Base-by-base conservation (phyloP, 1,140 invertebrate species). In the Eumeta japonica region DNA sequence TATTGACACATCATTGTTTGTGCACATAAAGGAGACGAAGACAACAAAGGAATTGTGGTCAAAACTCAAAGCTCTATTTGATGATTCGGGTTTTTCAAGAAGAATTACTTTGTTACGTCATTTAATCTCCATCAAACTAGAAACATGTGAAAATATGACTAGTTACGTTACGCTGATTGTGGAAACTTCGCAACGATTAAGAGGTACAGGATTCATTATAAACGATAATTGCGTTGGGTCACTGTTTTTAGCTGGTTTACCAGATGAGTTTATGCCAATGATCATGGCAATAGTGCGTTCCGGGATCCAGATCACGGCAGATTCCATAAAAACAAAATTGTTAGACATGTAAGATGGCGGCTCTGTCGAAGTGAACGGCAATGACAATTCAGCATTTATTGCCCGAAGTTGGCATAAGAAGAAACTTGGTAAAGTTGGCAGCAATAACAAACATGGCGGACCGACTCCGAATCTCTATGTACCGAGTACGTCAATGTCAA, bases 231-330 rank as follows among this genome's bases (percentile, higher is more conserved):
- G 56, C 50, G 30, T 62, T 16, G 58, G 56, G 2, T 59, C 58
- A 5, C 41, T 70, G 13, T 34, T 64, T 28, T 43, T 66, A 14
- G 58, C 62, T 1, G 60, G 62, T 30, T 49, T 68, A 40, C 53
- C 58, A 10, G 58, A 62, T 17, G 19, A 52, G 28, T 71, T 55
- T 40, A 41, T 44, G 40, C 58, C 68, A 1, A 70, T 68, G 62
- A 66, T 70, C 10, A 62, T 66, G 49, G 57, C 48, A 7, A 45
- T 62, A 2, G 58, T 62, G 33, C 46, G 49, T 35, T 62, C 52
- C 2, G 58, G 52, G 13, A 52, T 55, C 12, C 34, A 30, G 28
- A 50, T 67, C 9, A 55, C 46, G 11, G 46, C 43, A 4, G 60
- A 68, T 31, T 42, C 44, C 12, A 61, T 65, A 13, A 65, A 64